A percentile compares a stretch with the other conserved stretches of the same genome.
These are phyloP conservation scores for Pangasius larnaudii DNA, from an alignment of 2,797 vertebrate genomes.

Conservation along the genomic window DNA sequence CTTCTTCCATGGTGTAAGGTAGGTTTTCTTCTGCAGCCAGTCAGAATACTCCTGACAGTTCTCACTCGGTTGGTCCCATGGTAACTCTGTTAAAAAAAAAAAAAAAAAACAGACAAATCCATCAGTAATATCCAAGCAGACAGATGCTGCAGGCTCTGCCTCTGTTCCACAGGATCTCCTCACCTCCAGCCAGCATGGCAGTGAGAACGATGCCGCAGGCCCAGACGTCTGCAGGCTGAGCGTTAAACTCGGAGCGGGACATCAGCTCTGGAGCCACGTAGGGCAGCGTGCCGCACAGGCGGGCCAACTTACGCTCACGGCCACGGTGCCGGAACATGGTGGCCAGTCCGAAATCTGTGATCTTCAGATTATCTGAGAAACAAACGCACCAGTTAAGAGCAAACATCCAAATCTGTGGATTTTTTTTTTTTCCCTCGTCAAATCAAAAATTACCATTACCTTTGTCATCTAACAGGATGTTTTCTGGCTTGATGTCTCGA, in stretches of 20 bases:
- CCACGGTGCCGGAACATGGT: slow-evolving; percentile 87
- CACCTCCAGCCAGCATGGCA: slow-evolving; percentile 95
- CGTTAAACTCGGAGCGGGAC: slow-evolving; percentile 82
- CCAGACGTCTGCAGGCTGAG: slow-evolving; percentile 93
- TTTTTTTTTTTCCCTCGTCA: no score
- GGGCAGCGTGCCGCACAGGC: slow-evolving; percentile 92
- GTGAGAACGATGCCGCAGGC: slow-evolving; percentile 95
- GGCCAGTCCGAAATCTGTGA: slow-evolving; percentile 92
- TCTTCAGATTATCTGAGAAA: slow-evolving; percentile 85
- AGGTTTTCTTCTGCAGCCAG: slow-evolving; percentile 92
- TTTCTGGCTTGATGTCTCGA: slow-evolving; percentile 97
- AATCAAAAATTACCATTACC: slow-evolving; percentile 68
- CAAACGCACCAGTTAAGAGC: not conserved
- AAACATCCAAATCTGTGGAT: not conserved
- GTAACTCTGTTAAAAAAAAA: slow-evolving; percentile 80
- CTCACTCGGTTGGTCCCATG: slow-evolving; percentile 94
- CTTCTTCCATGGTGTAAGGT: slow-evolving; percentile 94
- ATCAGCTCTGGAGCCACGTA: slow-evolving; percentile 95
- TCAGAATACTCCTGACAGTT: slow-evolving; percentile 94
- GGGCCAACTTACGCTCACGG: slow-evolving; percentile 83
- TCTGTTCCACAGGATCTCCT: slow-evolving; percentile 51
- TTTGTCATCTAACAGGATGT: slow-evolving; percentile 92
- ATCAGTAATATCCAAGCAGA: not conserved
- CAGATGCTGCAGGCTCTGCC: not conserved
- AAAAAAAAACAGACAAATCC: slow-evolving; percentile 28